Evolutionary conservation across 2,888 invertebrate species (phyloP), one percentile per base, ranked within the genome.

Genomic region (Dendrolimus pini): DNA sequence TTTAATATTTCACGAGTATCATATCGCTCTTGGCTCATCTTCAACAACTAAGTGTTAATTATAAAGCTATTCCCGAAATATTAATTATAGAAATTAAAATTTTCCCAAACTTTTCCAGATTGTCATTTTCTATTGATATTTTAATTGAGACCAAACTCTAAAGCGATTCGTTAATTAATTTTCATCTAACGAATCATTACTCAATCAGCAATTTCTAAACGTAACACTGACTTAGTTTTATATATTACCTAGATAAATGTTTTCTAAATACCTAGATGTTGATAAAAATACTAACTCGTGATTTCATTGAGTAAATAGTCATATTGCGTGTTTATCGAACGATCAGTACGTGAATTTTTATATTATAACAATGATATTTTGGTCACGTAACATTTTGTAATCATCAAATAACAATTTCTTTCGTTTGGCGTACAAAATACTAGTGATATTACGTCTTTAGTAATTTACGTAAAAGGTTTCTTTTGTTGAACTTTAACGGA

Each of bases 221-320:
- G 30, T 30, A 30, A 30, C 6, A 30, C 30, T 30, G 30, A 69
- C 67, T 64, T 67, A 68, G 61, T 65, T 30, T 30, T 30, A 30
- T 30, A 30, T 30, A 18, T 18, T 18, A 30, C 30, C 30, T 30
- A 30, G 30, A 30, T 30, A 30, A 30, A 30, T 30, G 3, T 6
- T 30, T 30, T 30, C 30, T 30, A 30, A 30, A 30, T 30, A 30
- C 30, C 30, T 30, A 30, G 30, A 30, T 30, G 30, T 30, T 30
- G 30, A 30, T 70, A 71, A 67, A 69, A 65, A 65, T 60, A 63
- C 62, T 60, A 62, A 67, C 64, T 68, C 67, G 65, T 70, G 72
- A 74, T 72, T 80, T 72, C 77, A 82, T 82, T 80, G 73, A 78
- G 69, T 62, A 80, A 82, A 83, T 81, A 78, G 75, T 66, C 57